A percentile compares a stretch with the other conserved stretches of the same genome.
Conservation (phyloP, 2,888 invertebrate species). For the Hydriomena furcata region DNA sequence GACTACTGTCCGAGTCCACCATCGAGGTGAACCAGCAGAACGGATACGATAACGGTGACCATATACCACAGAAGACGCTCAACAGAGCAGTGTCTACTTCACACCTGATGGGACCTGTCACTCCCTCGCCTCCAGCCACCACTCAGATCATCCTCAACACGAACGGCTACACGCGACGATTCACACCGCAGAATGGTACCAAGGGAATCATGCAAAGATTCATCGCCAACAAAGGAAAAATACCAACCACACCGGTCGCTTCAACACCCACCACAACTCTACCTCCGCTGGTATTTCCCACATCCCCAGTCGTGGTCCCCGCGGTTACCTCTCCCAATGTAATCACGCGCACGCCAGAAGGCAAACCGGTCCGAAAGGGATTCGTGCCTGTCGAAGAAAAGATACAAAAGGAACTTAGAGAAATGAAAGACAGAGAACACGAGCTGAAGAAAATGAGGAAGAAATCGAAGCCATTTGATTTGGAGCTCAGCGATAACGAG, state of each 20-base stretch:
- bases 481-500: constrained; percentile 85
- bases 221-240: constrained; percentile 90
- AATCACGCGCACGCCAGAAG: constrained; percentile 82
- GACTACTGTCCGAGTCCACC: constrained; percentile 75
- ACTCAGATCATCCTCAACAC: constrained; percentile 65
- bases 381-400: constrained; percentile 94
- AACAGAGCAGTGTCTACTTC: constrained; percentile 76
- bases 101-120: constrained; percentile 67
- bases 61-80: constrained; percentile 56
- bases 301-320: constrained; percentile 55
- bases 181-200: constrained; percentile 86
- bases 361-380: constrained; percentile 88
- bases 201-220: constrained; percentile 94
- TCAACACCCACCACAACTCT: constrained; percentile 50
- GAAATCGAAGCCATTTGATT: constrained; percentile 84
- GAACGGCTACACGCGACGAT: constrained; percentile 83
- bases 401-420: constrained; percentile 93
- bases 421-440: constrained; percentile 92
- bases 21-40: constrained; percentile 76
- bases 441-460: constrained; percentile 89
- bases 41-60: constrained; percentile 68
- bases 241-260: constrained; percentile 64
- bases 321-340: constrained; percentile 52
- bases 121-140: constrained; percentile 65
- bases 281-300: constrained; percentile 61